Conservation (phyloP, 2,113 vertebrate species). For the Azemiops feae region DNA sequence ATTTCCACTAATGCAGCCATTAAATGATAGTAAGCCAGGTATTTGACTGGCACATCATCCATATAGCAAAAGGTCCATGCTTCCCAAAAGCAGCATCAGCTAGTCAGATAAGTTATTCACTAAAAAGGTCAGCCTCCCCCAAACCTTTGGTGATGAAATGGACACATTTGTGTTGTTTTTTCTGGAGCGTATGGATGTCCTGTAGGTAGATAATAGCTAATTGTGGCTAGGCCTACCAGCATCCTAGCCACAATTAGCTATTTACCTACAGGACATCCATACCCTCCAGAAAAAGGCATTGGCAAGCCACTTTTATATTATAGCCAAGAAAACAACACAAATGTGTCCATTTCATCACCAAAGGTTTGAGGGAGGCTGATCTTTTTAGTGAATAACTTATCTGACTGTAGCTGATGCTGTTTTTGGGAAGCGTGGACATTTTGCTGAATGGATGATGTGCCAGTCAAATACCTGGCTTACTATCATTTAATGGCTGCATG, state of each 20-base stretch:
- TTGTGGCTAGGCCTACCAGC: background rate
- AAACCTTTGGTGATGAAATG: background rate
- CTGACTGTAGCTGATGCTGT: background rate
- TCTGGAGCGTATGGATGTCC: too few relatives aligned
- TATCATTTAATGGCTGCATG: background rate
- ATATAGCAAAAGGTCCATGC: background rate
- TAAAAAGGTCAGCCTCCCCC: background rate
- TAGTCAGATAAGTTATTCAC: background rate
- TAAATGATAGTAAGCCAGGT: background rate
- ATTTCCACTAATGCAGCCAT: background rate
- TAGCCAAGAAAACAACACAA: background rate
- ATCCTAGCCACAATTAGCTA: background rate
- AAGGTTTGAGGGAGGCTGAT: background rate
- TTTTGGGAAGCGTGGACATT: background rate
- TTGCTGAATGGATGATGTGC: background rate
- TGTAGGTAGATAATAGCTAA: too few relatives aligned
- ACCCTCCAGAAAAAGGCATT: background rate
- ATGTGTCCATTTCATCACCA: background rate
- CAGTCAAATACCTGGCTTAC: background rate
- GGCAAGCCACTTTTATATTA: background rate
- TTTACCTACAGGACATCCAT: background rate
- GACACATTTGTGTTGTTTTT: background rate
- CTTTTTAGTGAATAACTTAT: background rate
- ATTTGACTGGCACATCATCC: background rate
- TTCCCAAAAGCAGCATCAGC: background rate